phyloP scores from a whole-genome alignment of 2,888 invertebrate genomes.

The Pyrgus malvae region DNA sequence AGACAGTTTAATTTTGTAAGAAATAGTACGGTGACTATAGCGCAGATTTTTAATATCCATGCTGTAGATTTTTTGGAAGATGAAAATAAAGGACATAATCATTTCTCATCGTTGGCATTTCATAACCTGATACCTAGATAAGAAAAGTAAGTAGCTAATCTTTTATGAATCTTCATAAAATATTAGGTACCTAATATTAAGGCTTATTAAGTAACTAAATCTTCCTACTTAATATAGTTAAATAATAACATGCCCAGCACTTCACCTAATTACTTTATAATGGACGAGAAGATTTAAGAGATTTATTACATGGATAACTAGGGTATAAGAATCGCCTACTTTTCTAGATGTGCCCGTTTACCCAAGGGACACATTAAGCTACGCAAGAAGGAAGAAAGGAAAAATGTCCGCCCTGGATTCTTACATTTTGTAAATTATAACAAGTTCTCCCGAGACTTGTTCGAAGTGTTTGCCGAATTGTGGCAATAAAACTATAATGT shows the following conservation, averaged over 20 bases:
- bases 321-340: conserved; percentile 20
- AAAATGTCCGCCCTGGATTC: conserved; percentile 14
- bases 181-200: too few relatives aligned
- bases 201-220: too few relatives aligned
- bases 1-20: too few relatives aligned
- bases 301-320: conserved; percentile 9
- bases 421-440: conserved; percentile 21
- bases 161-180: too few relatives aligned
- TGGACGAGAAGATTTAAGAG: conserved; percentile 3
- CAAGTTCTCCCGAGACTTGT: not conserved
- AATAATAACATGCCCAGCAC: not conserved
- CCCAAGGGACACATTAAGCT: conserved; percentile 17
- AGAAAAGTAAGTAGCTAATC: too few relatives aligned
- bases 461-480: conserved; percentile 4
- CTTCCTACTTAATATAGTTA: not conserved
- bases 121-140: too few relatives aligned
- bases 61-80: too few relatives aligned
- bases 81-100: too few relatives aligned
- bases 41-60: too few relatives aligned
- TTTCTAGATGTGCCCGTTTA: conserved; percentile 13
- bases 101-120: too few relatives aligned
- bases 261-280: conserved; percentile 11
- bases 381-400: conserved; percentile 16
- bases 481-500: conserved; percentile 6
- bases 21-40: too few relatives aligned